These are phyloP conservation scores for Clunio marinus DNA, from an alignment of 2,888 invertebrate species.

Conservation along the genomic window DNA sequence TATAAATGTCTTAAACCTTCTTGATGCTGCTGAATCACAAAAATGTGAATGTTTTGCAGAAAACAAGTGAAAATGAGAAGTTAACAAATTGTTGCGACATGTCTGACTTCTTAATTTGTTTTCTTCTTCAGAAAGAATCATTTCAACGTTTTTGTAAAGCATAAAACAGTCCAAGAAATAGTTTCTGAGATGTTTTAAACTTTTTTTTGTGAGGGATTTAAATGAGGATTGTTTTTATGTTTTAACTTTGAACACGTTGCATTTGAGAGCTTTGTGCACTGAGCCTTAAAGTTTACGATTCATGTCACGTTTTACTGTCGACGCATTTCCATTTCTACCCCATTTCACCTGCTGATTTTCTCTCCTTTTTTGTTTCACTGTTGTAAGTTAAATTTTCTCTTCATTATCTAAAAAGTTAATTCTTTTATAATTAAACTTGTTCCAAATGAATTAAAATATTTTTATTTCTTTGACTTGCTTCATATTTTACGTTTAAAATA, in stretches of 20 bases:
- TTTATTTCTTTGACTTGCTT: too few species aligned
- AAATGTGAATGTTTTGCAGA: neutral
- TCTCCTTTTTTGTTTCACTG: neutral
- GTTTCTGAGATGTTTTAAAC: too few species aligned
- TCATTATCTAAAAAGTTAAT: too few species aligned
- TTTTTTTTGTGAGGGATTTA: too few species aligned
- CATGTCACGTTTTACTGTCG: neutral
- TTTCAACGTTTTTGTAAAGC: too few species aligned
- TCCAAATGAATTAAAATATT: neutral
- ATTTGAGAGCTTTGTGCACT: neutral
- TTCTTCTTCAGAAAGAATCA: too few species aligned
- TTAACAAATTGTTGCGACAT: conserved; percentile 32
- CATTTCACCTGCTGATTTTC: conserved; percentile 1
- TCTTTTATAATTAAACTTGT: conserved; percentile 6
- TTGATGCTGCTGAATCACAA: too few species aligned
- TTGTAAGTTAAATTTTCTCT: neutral
- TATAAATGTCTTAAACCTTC: too few species aligned
- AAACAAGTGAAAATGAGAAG: too few species aligned
- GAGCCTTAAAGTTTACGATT: neutral
- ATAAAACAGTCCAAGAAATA: too few species aligned
- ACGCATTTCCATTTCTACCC: neutral
- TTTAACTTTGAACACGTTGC: too few species aligned
- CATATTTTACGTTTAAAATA: neutral
- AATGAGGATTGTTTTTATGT: too few species aligned
- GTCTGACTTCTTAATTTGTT: neutral